Base-by-base conservation (phyloP, 2,888 invertebrate species). In the Oscheius onirici region DNA sequence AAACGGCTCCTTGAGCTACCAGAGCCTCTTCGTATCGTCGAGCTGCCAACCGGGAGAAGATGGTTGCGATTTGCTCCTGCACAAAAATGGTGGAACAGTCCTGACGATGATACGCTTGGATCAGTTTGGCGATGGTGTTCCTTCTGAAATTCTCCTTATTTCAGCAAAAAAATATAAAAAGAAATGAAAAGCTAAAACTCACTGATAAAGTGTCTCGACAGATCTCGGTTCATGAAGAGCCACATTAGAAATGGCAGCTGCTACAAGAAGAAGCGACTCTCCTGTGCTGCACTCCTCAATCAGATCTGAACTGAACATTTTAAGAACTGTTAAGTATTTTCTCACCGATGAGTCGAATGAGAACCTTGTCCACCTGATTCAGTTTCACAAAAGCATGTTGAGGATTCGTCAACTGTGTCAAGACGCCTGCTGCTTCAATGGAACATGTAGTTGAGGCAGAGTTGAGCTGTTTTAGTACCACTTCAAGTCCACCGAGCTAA, bases 371-470 rank as follows among this genome's bases (percentile, higher is more conserved):
- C 11, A 77, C 73, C 40, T 80, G 74, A 46, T 72, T 76, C 28
- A 85, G 67, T 17, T 80, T 76, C 8, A 85, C 77, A 60, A 83
- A 84, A 2, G 80, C 73, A 28, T 82, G 81, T 24, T 80, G 75
- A n/a, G 86, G 85, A 65, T 81, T 82, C 13, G 84, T 84, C n/a
- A 86, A 69, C 66, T 86, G 86, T 1, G 84, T 81, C 22, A 87
- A 68, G 28, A 86, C 81, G 17, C 86, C 86, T 57, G 86, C 83
- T 3, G 86, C 86, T 72, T 86, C 86, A 24, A 86, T 80, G 0
- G 83, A 79, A 58, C 82, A 81, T 6, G 77, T 46, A 3, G 75
- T 65, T 0, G 78, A 72, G 34, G 72, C 67, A 58, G 71, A 79
- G n/a, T 80, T 65, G 34, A 84, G 71, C 1, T 76, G 69, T 34